Evolutionary conservation across 2,797 vertebrate genomes (phyloP).

Genomic region (Schizopygopsis pylzovi): DNA sequence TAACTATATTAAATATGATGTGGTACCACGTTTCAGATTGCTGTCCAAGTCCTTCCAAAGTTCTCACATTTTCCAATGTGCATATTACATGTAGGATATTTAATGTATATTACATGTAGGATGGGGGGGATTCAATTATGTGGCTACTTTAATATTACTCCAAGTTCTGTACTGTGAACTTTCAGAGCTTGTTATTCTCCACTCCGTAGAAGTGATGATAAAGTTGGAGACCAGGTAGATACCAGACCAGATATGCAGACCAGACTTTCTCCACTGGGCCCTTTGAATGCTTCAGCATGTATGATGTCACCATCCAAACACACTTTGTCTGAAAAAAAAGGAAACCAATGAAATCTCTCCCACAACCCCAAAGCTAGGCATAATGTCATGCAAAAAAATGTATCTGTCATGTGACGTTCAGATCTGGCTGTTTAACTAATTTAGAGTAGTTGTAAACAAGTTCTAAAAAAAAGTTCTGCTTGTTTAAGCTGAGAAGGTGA

Average conservation of each 20-base stretch:
- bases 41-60: neutral
- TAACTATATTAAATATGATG: conserved; percentile 4
- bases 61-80: neutral
- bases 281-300: conserved; percentile 54
- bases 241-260: conserved; percentile 55
- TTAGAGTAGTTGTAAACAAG: conserved; percentile 37
- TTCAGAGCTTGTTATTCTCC: conserved; percentile 29
- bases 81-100: conserved; percentile 10
- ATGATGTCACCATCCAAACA: conserved; percentile 57
- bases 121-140: conserved; percentile 16
- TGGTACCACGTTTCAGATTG: neutral
- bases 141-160: conserved; percentile 27
- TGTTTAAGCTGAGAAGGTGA: conserved; percentile 39
- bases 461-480: conserved; percentile 35
- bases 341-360: conserved; percentile 46
- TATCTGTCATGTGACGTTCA: conserved; percentile 27
- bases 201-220: conserved; percentile 32
- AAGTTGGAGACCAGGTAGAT: conserved; percentile 58
- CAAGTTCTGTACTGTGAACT: conserved; percentile 38
- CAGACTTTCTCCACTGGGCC: conserved; percentile 51
- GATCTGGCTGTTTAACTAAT: conserved; percentile 24
- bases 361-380: conserved; percentile 40
- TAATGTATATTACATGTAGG: neutral
- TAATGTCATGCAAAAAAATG: conserved; percentile 24
- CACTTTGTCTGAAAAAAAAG: conserved; percentile 35